Conservation (phyloP, 1,140 invertebrate genomes). For the Pollicipes pollicipes region DNA sequence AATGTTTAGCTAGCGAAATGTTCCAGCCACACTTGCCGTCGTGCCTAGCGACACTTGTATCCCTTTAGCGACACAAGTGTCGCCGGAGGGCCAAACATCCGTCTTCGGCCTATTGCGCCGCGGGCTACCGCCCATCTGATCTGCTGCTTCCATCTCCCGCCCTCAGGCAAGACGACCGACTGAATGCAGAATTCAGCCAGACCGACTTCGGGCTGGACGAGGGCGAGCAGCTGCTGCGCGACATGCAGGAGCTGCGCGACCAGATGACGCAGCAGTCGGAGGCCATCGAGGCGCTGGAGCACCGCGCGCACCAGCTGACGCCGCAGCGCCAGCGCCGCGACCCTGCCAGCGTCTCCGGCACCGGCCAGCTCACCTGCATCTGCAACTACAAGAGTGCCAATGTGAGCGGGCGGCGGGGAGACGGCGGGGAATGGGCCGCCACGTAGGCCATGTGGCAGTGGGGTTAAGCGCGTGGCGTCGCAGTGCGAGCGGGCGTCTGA, state of each 20-base stretch:
- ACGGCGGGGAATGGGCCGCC: too few relatives aligned
- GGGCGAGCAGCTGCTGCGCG: constrained; percentile 73
- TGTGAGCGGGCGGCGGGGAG: too few relatives aligned
- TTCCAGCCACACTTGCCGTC: too few relatives aligned
- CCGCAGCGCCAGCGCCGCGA: constrained; percentile 78
- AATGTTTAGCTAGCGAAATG: too few relatives aligned
- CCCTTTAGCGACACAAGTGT: not conserved
- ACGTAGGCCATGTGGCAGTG: too few relatives aligned
- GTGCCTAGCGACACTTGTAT: too few relatives aligned
- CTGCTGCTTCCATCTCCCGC: not conserved
- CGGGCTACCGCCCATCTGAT: not conserved
- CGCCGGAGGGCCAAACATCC: not conserved
- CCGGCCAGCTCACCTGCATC: constrained; percentile 66
- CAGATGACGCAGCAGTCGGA: constrained; percentile 74
- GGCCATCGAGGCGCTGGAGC: constrained; percentile 54
- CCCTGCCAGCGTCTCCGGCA: constrained; percentile 40
- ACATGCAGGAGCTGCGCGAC: constrained; percentile 86
- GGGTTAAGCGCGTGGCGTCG: too few relatives aligned
- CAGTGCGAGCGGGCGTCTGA: too few relatives aligned
- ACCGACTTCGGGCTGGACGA: constrained; percentile 86
- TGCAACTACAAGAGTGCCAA: constrained; percentile 81
- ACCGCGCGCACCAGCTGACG: constrained; percentile 61
- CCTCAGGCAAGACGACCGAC: constrained; percentile 50
- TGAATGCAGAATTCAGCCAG: constrained; percentile 80
- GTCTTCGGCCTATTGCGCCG: not conserved